Conservation (phyloP, 2,888 invertebrate genomes). For the Polyommatus icarus region DNA sequence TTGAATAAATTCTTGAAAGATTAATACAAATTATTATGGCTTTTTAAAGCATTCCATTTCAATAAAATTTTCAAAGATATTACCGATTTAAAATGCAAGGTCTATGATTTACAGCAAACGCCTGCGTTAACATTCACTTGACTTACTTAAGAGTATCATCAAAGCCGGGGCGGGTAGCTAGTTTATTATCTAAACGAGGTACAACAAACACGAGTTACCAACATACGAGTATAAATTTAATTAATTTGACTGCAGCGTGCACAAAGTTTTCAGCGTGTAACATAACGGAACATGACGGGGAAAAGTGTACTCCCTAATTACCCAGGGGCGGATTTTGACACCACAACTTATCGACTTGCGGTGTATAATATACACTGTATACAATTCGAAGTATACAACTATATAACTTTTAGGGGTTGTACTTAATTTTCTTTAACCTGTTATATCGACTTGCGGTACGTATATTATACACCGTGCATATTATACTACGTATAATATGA, state of each 20-base stretch:
- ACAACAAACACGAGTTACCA: background rate
- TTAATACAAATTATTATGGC: too few relatives aligned
- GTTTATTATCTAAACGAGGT: background rate
- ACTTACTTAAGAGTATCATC: background rate
- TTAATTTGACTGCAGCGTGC: constrained; percentile 23
- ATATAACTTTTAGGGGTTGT: background rate
- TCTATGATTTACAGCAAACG: too few relatives aligned
- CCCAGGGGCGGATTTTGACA: constrained; percentile 60
- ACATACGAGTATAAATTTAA: constrained; percentile 22
- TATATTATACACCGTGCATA: background rate
- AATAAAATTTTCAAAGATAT: too few relatives aligned
- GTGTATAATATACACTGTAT: background rate
- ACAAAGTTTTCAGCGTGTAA: constrained; percentile 1
- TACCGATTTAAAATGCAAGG: too few relatives aligned
- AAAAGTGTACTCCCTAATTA: constrained; percentile 53
- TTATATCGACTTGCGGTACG: background rate
- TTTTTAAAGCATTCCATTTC: too few relatives aligned
- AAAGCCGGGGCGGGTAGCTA: background rate
- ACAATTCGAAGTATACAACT: background rate
- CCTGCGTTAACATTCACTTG: too few relatives aligned
- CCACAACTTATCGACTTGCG: constrained; percentile 44
- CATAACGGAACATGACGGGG: constrained; percentile 32
- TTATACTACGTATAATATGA: background rate
- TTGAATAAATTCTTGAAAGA: too few relatives aligned
- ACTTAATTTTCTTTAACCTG: background rate